Percentiles rank a stretch among this genome's conserved stretches.
Evolutionary conservation across 2,888 invertebrate genomes (phyloP).

Genomic region (Epirrhoe alternata): DNA sequence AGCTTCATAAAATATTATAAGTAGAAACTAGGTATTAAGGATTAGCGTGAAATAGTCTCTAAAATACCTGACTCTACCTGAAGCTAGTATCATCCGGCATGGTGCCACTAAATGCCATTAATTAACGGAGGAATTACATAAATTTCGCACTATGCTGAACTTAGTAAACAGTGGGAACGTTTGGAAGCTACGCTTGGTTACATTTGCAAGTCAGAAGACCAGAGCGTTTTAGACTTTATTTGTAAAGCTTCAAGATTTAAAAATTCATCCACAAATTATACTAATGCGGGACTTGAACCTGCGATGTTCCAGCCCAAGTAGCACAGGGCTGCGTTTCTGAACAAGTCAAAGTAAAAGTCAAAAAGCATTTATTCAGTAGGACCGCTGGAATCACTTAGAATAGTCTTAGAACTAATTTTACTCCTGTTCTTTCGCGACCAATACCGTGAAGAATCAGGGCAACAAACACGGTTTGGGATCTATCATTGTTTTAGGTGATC

Average conservation of each 20-base stretch:
- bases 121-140: constrained; percentile 28
- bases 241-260: neutral
- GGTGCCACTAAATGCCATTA: constrained; percentile 19
- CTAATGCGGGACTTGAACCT: no score
- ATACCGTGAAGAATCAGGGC: no score
- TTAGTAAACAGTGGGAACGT: constrained; percentile 25
- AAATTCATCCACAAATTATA: no score
- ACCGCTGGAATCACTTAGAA: no score
- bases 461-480: no score
- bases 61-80: neutral
- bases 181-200: constrained; percentile 20
- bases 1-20: neutral
- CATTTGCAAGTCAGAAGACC: neutral
- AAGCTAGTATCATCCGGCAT: neutral
- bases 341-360: no score
- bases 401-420: no score
- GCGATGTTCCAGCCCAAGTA: no score
- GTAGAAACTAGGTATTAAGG: neutral
- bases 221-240: neutral
- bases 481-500: no score
- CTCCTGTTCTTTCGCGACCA: no score
- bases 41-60: neutral
- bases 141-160: constrained; percentile 21
- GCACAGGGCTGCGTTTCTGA: no score
- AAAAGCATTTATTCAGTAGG: no score